Base-by-base conservation (phyloP, 1,140 invertebrate genomes). In the Apis mellifera region DNA sequence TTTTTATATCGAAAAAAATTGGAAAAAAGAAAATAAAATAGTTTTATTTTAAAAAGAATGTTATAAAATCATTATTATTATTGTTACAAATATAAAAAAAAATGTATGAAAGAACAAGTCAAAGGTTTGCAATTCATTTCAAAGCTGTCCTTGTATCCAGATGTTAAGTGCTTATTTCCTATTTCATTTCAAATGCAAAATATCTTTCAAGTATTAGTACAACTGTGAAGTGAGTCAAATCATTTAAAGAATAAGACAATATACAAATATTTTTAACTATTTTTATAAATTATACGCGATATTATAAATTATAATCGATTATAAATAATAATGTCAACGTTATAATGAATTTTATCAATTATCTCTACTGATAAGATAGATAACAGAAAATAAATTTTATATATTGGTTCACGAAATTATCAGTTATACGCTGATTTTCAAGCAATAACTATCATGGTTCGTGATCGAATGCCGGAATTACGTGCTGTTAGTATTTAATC, bases 381-480 rank as follows among this genome's bases (percentile, higher is more conserved):
- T 86, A 88, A 87, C 65, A 68, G 55, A 66, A 54, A 26, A 65
- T 19, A 74, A 23, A 77, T 48, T 66, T 62, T 54, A 73, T 82
- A 78, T 79, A 19, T 52, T 74, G 52, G 65, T 74, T 85, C n/a
- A 73, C 57, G 65, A 23, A 83, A 84, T 86, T 82, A 84, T 90
- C 84, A 91, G 91, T 92, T 84, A 79, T 50, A 70, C 65, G 9
- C 48, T 73, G 84, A 83, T 86, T 78, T 55, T 66, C 71, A 78
- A 79, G 55, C 55, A 85, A 85, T 74, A 82, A 8, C 74, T 79
- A 91, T 73, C 87, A 94, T 94, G 94, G 86, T 93, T 60, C 93
- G 93, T 76, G 94, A 94, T 90, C 92, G 94, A 69, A 89, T 94
- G 86, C 86, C 90, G 4, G 93, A 94, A 76, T 91, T 94, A 79